Conservation (phyloP, 2,888 invertebrate species). For the Steinernema hermaphroditum region DNA sequence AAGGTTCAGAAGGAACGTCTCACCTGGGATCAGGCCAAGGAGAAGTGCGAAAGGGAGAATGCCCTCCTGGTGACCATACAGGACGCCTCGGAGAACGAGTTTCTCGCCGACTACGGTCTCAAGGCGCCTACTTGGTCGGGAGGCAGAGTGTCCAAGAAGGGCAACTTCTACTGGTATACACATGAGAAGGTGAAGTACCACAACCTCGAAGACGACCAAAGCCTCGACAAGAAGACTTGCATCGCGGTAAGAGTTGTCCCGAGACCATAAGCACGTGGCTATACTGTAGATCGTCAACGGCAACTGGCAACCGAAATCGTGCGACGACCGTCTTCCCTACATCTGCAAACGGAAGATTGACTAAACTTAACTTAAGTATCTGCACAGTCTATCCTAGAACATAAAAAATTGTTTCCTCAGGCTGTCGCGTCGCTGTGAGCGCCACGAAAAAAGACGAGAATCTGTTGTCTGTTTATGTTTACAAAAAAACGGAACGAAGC, state of each 20-base stretch:
- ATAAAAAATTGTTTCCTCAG: no score
- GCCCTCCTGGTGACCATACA: background rate
- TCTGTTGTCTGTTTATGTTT: no score
- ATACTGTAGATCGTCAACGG: background rate
- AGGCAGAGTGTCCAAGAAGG: background rate
- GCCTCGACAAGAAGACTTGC: background rate
- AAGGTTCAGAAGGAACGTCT: background rate
- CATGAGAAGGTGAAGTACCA: background rate
- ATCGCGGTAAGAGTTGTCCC: background rate
- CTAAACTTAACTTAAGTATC: no score
- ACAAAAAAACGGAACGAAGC: no score
- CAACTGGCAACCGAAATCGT: background rate
- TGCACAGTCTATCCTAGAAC: no score
- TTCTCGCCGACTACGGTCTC: background rate
- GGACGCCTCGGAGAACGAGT: background rate
- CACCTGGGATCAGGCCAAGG: background rate
- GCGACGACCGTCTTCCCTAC: background rate
- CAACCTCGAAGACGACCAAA: background rate
- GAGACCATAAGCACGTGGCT: background rate
- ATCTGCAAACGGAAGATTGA: background rate
- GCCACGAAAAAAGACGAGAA: no score
- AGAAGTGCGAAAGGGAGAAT: slow-evolving; percentile 2
- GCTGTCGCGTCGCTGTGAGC: no score
- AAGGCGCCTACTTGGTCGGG: background rate
- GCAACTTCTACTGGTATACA: background rate